Evolutionary conservation across 2,113 vertebrate species (phyloP).

Genomic region (Sarotherodon lohbergeri): DNA sequence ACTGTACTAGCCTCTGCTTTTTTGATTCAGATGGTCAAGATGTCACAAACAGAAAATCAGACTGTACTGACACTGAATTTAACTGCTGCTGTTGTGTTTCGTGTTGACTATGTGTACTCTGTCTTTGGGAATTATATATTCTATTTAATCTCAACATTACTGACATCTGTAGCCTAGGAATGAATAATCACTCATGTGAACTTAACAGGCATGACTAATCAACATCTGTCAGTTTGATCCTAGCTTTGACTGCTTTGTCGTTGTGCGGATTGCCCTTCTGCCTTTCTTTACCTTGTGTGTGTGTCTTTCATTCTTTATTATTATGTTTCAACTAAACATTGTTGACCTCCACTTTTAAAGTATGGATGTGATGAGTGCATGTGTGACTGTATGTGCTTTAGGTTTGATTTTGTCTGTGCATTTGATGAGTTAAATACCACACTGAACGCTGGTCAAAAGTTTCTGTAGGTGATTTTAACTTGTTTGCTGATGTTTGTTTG

Average conservation of each 20-base stretch:
- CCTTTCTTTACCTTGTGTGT: constrained; percentile 11
- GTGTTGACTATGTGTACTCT: constrained; percentile 63
- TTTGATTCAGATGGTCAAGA: constrained; percentile 40
- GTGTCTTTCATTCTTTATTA: background rate
- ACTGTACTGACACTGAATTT: constrained; percentile 50
- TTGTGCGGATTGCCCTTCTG: constrained; percentile 39
- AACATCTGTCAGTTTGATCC: constrained; percentile 60
- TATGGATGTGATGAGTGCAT: background rate
- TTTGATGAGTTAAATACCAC: constrained; percentile 1
- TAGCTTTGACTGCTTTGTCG: constrained; percentile 49
- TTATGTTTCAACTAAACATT: background rate
- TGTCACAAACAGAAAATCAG: constrained; percentile 42
- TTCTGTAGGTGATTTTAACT: background rate
- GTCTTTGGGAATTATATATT: constrained; percentile 65
- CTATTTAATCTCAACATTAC: constrained; percentile 65
- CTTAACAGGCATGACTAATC: constrained; percentile 75
- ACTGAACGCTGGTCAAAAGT: background rate
- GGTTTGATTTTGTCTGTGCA: constrained; percentile 5
- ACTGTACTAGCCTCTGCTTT: constrained; percentile 13
- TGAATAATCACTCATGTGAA: constrained; percentile 65
- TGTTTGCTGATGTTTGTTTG: background rate
- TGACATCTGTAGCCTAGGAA: constrained; percentile 65
- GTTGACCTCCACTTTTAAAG: background rate
- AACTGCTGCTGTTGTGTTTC: constrained; percentile 66
- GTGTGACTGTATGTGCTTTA: background rate